A percentile compares a stretch with the other conserved stretches of the same genome.
phyloP scores from a whole-genome alignment of 2,888 invertebrate species.

The Cremastinae sp. region DNA sequence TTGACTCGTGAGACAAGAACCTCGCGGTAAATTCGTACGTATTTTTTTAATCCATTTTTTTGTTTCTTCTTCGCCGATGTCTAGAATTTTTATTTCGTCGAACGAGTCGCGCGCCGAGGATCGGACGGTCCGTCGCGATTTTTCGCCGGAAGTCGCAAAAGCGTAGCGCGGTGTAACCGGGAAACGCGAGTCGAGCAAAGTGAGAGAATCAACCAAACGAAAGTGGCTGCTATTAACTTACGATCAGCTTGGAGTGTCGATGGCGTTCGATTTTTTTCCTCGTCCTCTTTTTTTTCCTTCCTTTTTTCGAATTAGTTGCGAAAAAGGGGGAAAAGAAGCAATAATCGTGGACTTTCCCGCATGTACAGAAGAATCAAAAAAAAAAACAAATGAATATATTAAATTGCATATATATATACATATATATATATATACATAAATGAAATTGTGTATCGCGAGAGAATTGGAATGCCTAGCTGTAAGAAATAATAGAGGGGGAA shows the following conservation, averaged over 20 bases:
- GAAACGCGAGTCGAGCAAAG: too few species aligned
- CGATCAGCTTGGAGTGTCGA: too few species aligned
- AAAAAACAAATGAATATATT: constrained; percentile 61
- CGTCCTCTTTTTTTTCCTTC: constrained; percentile 22
- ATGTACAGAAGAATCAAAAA: constrained; percentile 77
- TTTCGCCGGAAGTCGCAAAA: too few species aligned
- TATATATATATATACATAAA: constrained; percentile 62
- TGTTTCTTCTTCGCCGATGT: background rate
- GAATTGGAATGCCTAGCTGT: constrained; percentile 6
- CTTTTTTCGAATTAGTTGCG: constrained; percentile 8
- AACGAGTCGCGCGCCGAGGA: too few species aligned
- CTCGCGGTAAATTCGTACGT: constrained; percentile 28
- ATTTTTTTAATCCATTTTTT: background rate
- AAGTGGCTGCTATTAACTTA: too few species aligned
- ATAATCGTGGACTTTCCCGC: constrained; percentile 63
- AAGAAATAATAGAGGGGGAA: constrained; percentile 64
- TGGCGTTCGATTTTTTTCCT: background rate
- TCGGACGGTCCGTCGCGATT: too few species aligned
- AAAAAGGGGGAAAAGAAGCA: constrained; percentile 26
- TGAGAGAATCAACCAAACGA: too few species aligned
- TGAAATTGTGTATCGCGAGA: constrained; percentile 17
- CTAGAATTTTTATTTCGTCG: too few species aligned
- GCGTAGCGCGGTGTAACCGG: too few species aligned
- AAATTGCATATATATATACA: constrained; percentile 63
- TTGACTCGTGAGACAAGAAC: constrained; percentile 18